A percentile compares a stretch with the other conserved stretches of the same genome.
These are phyloP conservation scores for Eilema caniola DNA, from an alignment of 2,888 invertebrate genomes.

Conservation along the genomic window DNA sequence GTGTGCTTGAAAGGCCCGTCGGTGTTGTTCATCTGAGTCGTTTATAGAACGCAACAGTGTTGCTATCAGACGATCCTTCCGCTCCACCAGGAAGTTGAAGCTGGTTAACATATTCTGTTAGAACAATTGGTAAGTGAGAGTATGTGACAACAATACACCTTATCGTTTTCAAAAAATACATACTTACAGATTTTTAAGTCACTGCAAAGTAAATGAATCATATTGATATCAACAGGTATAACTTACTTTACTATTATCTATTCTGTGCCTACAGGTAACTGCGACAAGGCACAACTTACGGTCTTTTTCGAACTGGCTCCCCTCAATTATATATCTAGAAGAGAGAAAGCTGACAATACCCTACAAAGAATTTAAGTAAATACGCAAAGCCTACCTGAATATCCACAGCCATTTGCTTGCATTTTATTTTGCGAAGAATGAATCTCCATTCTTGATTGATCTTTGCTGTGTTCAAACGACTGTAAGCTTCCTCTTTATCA, in stretches of 20 bases:
- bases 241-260: no score
- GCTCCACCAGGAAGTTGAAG: conserved; percentile 88
- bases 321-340: no score
- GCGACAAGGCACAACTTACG: no score
- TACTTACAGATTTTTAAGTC: neutral
- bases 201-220: neutral
- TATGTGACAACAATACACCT: neutral
- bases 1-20: conserved; percentile 90
- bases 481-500: conserved; percentile 92
- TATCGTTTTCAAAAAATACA: neutral
- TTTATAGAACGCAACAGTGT: conserved; percentile 89
- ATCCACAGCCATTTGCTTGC: conserved; percentile 90
- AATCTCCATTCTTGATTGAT: conserved; percentile 95
- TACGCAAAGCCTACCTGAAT: conserved; percentile 84
- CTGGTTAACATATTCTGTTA: conserved; percentile 85
- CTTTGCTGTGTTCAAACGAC: conserved; percentile 93
- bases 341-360: no score
- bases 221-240: no score
- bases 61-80: conserved; percentile 89
- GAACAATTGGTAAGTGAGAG: neutral
- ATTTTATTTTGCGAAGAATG: conserved; percentile 91
- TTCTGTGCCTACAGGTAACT: no score
- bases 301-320: neutral
- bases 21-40: conserved; percentile 91
- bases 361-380: no score